Conservation (phyloP, 2,888 invertebrate genomes). For the Gasteruption jaculator region DNA sequence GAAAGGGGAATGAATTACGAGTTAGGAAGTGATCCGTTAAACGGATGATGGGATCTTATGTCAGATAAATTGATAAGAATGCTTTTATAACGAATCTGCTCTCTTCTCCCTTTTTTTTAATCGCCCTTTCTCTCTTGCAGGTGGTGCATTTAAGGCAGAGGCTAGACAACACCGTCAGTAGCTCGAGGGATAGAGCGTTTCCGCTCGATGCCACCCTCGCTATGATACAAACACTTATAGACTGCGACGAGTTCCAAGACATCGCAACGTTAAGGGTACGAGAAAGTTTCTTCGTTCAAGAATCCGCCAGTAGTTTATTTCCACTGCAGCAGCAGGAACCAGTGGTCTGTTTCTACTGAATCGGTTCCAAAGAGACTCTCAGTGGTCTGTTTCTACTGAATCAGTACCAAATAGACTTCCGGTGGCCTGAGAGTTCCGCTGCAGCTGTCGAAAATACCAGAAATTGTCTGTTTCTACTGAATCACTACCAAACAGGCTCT, state of each 20-base stretch:
- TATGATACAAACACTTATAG: slow-evolving; percentile 89
- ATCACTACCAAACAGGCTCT: too few species aligned
- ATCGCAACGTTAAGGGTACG: slow-evolving; percentile 74
- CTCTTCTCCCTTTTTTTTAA: slow-evolving; percentile 5
- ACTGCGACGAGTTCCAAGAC: slow-evolving; percentile 95
- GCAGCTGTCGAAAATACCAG: too few species aligned
- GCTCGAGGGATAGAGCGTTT: slow-evolving; percentile 77
- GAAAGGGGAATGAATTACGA: slow-evolving; percentile 34
- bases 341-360: too few species aligned
- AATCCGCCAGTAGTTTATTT: neutral
- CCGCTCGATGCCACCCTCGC: slow-evolving; percentile 79
- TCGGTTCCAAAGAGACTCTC: too few species aligned
- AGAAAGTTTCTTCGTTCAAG: slow-evolving; percentile 50
- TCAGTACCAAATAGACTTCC: too few species aligned
- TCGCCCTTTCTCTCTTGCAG: slow-evolving; percentile 35
- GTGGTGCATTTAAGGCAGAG: slow-evolving; percentile 84
- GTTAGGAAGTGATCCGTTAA: slow-evolving; percentile 24
- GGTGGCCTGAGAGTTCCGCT: too few species aligned
- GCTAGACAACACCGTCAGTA: slow-evolving; percentile 83
- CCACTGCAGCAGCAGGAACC: too few species aligned
- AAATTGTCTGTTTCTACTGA: too few species aligned
- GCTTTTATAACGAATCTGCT: neutral
- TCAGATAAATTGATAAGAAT: neutral
- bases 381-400: too few species aligned
- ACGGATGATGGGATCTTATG: too few species aligned